Conservation (phyloP, 2,888 invertebrate genomes). For the Amaurobius ferox region DNA sequence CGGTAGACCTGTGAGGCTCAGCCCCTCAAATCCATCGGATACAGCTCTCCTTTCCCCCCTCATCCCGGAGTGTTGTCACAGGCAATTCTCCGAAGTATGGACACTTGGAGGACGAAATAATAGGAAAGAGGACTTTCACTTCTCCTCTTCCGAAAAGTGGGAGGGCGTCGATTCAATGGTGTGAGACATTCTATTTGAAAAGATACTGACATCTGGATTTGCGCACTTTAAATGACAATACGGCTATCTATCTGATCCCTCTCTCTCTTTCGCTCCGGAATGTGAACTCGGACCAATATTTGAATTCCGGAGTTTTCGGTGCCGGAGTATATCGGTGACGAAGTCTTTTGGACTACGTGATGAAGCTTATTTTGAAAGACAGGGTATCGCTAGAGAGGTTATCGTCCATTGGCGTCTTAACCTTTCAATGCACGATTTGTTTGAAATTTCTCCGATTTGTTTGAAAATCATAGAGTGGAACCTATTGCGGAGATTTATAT, state of each 20-base stretch:
- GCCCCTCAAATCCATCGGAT: not conserved
- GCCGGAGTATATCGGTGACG: no score
- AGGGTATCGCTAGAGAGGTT: no score
- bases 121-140: not conserved
- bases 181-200: not conserved
- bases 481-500: no score
- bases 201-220: slow-evolving; percentile 18
- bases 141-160: not conserved
- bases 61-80: slow-evolving; percentile 24
- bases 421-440: no score
- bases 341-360: no score
- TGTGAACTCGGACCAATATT: not conserved
- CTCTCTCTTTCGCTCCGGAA: not conserved
- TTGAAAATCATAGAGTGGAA: no score
- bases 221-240: slow-evolving; percentile 16
- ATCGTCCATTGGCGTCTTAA: no score
- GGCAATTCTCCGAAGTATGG: slow-evolving; percentile 11
- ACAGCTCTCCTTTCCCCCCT: not conserved
- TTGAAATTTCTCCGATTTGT: no score
- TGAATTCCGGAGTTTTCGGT: slow-evolving; percentile 6
- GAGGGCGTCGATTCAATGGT: no score
- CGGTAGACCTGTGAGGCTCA: not conserved
- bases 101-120: slow-evolving; percentile 8
- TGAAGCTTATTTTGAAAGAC: no score
- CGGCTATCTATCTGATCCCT: not conserved